phyloP scores from a whole-genome alignment of 2,113 vertebrate species.

The Misgurnus mizolepis region DNA sequence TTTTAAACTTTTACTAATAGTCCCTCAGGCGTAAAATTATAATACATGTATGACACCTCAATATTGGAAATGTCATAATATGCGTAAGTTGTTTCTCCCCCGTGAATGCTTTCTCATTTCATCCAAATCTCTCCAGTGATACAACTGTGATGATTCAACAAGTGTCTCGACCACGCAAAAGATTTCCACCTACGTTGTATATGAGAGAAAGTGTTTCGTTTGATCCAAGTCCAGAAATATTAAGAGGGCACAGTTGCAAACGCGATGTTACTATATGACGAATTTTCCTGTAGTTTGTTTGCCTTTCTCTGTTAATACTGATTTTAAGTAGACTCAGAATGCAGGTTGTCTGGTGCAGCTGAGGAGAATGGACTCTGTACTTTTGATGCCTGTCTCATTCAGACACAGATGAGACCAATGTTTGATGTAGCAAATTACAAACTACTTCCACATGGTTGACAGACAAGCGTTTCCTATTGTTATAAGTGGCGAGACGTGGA shows the following conservation, averaged over 20 bases:
- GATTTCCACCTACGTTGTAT: background rate
- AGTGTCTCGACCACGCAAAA: background rate
- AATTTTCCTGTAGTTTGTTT: too few relatives aligned
- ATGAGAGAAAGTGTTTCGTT: background rate
- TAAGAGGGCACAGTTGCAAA: background rate
- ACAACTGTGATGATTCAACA: background rate
- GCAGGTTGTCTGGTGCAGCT: constrained; percentile 13
- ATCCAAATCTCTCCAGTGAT: background rate
- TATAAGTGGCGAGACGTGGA: background rate
- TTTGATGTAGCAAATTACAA: background rate
- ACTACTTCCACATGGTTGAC: background rate
- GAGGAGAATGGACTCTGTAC: background rate
- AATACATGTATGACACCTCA: background rate
- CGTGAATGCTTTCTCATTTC: background rate
- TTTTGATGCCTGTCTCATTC: background rate
- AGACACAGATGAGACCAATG: background rate
- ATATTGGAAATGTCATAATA: background rate
- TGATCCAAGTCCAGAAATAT: background rate
- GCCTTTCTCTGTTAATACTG: background rate
- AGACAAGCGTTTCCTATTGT: background rate
- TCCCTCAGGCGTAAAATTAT: background rate
- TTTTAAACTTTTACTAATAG: background rate
- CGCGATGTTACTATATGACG: background rate
- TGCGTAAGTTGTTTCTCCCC: background rate
- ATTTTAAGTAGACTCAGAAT: constrained; percentile 5